Evolutionary conservation across 2,888 invertebrate species (phyloP).

Genomic region (Synergus umbraculus): DNA sequence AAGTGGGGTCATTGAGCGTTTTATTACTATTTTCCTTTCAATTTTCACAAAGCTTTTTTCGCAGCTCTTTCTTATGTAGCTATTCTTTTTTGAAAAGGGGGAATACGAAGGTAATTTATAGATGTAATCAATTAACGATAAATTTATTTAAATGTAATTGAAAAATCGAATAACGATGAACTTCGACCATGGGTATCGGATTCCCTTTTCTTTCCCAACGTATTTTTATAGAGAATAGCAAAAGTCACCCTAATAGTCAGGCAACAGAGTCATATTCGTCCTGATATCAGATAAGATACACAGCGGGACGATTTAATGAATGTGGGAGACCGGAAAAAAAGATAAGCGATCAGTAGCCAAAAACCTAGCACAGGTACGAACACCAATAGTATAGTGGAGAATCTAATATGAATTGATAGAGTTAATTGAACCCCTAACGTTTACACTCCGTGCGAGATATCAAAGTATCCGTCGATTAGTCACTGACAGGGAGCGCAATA

Average conservation of each 20-base stretch:
- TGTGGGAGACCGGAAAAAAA: slow-evolving; percentile 59
- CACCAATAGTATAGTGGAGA: slow-evolving; percentile 28
- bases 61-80: neutral
- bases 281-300: slow-evolving; percentile 58
- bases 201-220: slow-evolving; percentile 29
- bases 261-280: slow-evolving; percentile 49
- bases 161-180: neutral
- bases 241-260: slow-evolving; percentile 24
- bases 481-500: slow-evolving; percentile 3
- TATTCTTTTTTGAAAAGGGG: neutral
- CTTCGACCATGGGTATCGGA: neutral
- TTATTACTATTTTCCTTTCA: slow-evolving; percentile 3
- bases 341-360: slow-evolving; percentile 47
- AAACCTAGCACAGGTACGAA: slow-evolving; percentile 39
- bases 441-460: slow-evolving; percentile 8
- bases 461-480: slow-evolving; percentile 2
- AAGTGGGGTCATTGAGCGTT: slow-evolving; percentile 2
- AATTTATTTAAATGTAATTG: neutral
- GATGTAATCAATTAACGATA: neutral
- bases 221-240: slow-evolving; percentile 10
- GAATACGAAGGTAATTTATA: neutral
- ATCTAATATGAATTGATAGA: slow-evolving; percentile 28
- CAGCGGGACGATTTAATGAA: slow-evolving; percentile 55
- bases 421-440: slow-evolving; percentile 17
- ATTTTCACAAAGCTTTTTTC: neutral